Percentiles rank a stretch among this genome's conserved stretches.
Conservation (phyloP, 2,797 vertebrate genomes). For the Centroberyx gerrardi region DNA sequence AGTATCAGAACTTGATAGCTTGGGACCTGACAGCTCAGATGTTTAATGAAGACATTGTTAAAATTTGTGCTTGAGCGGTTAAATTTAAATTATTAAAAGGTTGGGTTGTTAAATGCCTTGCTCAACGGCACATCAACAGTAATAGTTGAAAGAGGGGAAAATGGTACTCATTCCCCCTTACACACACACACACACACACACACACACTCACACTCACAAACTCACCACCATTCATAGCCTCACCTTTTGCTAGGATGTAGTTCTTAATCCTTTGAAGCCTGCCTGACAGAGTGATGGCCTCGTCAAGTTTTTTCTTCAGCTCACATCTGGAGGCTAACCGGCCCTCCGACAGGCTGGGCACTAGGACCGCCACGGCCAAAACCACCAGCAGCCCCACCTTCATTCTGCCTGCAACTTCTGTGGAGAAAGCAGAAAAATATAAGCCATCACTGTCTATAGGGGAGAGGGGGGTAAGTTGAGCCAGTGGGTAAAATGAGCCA, state of each 20-base stretch:
- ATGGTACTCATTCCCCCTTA: no score
- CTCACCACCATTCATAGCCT: slow-evolving; percentile 3
- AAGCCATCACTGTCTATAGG: neutral
- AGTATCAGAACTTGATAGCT: no score
- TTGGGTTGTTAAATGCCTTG: no score
- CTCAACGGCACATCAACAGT: no score
- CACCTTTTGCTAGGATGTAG: slow-evolving; percentile 41
- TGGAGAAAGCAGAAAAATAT: neutral
- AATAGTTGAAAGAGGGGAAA: no score
- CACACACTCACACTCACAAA: neutral
- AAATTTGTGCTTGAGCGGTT: no score
- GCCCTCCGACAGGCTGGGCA: slow-evolving; percentile 45
- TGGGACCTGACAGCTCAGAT: no score
- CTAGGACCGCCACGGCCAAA: slow-evolving; percentile 46
- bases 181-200: no score
- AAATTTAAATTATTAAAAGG: no score
- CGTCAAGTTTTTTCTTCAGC: slow-evolving; percentile 30
- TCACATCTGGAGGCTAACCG: slow-evolving; percentile 48
- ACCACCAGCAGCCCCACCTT: slow-evolving; percentile 53
- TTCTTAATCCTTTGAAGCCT: fast-evolving
- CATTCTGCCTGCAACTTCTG: slow-evolving; percentile 25
- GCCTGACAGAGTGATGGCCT: fast-evolving
- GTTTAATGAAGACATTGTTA: no score
- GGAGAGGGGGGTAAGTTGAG: no score
- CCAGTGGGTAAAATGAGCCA: no score